These are phyloP conservation scores for Ailuropoda melanoleuca DNA, from an alignment of 2,113 vertebrate genomes.

Conservation along the genomic window DNA sequence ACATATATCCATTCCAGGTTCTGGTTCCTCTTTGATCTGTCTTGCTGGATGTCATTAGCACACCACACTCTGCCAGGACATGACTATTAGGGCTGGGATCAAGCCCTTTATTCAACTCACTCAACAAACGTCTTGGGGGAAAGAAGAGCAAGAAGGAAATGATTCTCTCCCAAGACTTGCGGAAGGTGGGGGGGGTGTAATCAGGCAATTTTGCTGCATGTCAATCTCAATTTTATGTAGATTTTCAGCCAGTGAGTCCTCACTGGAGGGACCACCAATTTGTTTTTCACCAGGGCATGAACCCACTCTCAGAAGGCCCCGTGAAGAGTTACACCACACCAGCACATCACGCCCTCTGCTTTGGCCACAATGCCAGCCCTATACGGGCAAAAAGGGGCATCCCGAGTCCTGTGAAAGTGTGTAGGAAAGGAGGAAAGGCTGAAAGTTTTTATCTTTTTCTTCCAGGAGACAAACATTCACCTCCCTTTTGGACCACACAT, in stretches of 20 bases:
- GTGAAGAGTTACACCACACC: not conserved
- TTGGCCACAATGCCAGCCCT: not conserved
- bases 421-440: not conserved
- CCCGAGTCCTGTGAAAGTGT: fast-evolving
- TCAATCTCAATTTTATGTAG: not conserved
- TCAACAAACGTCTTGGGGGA: not conserved
- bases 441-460: not conserved
- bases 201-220: not conserved
- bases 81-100: not conserved
- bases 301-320: not conserved
- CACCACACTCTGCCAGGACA: not conserved
- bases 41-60: not conserved
- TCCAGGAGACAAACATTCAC: not conserved
- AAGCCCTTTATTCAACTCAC: not conserved
- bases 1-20: not conserved
- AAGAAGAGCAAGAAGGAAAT: not conserved
- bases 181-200: no score
- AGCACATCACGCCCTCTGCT: not conserved
- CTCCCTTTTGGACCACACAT: not conserved
- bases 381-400: not conserved
- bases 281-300: not conserved
- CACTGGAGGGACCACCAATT: not conserved
- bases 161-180: not conserved
- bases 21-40: not conserved
- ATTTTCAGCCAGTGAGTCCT: not conserved